Evolutionary conservation across 2,888 invertebrate genomes (phyloP).

Genomic region (Serripes groenlandicus): DNA sequence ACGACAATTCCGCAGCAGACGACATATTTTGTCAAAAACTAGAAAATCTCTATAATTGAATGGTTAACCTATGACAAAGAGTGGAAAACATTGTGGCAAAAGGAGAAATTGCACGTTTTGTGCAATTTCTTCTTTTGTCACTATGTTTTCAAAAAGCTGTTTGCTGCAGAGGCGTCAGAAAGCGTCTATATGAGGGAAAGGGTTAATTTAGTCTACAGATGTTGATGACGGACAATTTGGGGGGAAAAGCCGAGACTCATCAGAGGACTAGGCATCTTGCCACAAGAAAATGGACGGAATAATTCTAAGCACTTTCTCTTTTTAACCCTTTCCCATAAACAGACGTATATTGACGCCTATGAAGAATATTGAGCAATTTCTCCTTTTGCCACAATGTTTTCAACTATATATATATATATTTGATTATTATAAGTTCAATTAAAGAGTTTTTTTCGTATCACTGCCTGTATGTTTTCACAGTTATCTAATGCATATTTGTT

Average conservation of each 20-base stretch:
- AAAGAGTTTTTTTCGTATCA: too few species aligned
- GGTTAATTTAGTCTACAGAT: too few species aligned
- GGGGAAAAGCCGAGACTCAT: too few species aligned
- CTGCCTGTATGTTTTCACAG: too few species aligned
- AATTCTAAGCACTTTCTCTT: too few species aligned
- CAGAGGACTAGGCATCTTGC: too few species aligned
- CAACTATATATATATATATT: not conserved
- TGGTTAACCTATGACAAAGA: not conserved
- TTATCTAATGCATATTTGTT: not conserved
- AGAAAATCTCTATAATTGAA: too few species aligned
- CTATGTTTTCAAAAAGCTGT: not conserved
- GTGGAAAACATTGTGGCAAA: not conserved
- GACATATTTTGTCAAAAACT: too few species aligned
- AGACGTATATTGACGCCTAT: not conserved
- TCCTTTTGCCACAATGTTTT: not conserved
- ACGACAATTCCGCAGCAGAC: too few species aligned
- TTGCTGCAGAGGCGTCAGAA: not conserved
- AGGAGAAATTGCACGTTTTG: constrained; percentile 2
- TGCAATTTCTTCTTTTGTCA: constrained; percentile 7
- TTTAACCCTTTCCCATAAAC: not conserved
- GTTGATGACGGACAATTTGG: too few species aligned
- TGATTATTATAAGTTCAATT: not conserved
- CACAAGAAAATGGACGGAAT: too few species aligned
- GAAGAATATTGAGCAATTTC: not conserved
- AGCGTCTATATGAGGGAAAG: too few species aligned